phyloP scores from a whole-genome alignment of 2,797 vertebrate genomes.

The Artibeus jamaicensis region DNA sequence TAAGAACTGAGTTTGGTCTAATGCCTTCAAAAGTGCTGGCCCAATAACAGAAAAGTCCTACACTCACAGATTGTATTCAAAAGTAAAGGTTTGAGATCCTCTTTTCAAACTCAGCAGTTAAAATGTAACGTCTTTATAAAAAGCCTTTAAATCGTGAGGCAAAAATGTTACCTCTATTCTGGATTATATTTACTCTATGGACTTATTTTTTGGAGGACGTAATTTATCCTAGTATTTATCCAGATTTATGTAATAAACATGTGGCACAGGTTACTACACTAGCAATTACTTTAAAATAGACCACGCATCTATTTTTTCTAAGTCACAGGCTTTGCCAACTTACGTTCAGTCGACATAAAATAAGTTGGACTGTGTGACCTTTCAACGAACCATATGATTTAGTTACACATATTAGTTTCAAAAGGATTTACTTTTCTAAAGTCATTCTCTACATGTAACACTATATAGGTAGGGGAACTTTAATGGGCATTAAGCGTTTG shows the following conservation, averaged over 20 bases:
- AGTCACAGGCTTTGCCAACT: conserved; percentile 39
- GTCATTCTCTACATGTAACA: conserved; percentile 52
- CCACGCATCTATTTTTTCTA: background rate
- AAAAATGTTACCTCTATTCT: background rate
- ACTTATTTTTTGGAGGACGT: background rate
- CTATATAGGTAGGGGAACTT: conserved; percentile 50
- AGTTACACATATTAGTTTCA: conserved; percentile 70
- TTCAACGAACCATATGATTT: conserved; percentile 60
- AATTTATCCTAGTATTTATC: background rate
- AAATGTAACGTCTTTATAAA: conserved; percentile 11
- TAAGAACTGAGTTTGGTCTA: background rate
- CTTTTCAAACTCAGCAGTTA: background rate
- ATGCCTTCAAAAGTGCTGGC: background rate
- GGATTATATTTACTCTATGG: background rate
- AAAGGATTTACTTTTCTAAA: conserved; percentile 62
- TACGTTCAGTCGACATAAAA: conserved; percentile 56
- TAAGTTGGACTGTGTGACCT: conserved; percentile 55
- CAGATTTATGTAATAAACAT: background rate
- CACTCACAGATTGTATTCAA: background rate
- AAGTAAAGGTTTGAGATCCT: background rate
- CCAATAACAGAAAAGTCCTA: background rate
- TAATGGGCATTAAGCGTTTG: conserved; percentile 54
- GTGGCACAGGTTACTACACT: background rate
- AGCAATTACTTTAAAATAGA: conserved; percentile 38
- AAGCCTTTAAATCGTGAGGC: background rate